Evolutionary conservation across 1,140 invertebrate species (phyloP), one percentile per base, ranked within the genome.

Genomic region (Drosophila athabasca): DNA sequence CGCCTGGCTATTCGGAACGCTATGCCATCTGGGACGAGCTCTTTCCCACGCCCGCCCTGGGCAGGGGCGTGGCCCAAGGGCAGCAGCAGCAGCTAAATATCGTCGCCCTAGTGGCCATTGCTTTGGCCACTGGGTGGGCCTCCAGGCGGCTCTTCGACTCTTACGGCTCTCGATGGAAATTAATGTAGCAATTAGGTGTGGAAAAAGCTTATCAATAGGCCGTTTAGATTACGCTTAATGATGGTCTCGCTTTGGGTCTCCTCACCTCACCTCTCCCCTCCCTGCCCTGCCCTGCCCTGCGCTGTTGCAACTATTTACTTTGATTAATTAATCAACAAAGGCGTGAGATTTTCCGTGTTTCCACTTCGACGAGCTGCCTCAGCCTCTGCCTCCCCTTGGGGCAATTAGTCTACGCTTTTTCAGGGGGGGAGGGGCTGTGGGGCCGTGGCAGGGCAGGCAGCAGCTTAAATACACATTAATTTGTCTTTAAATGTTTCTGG

Each of bases 51-150:
- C 24, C 59, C 2, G 31, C 52, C 73, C 39, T 9, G 6, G 19
- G 52, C 43, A 24, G 75, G 22, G 49, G 51, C 49, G 62, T 61
- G 26, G 55, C 15, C 57, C 52, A 49, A 15, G 48, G 46, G 26
- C 65, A 59, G 24, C 17, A 39, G 35, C 24, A 39, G 35, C 24
- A 39, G 35, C 35, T 13, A 39, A 39, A 39, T 4, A 39, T 71
- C 15, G 41, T 31, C 22, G 26, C 46, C 44, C 19, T 62, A 4
- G n/a, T 49, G 70, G 91, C 92, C 7, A 93, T 93, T 3, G 91
- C 90, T 3, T 84, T 88, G 4, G 78, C 92, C 4, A 90, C 92
- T 1, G 91, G 92, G 9, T 75, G 93, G 24, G 66, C 93, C 68
- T 59, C n/a, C 39, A 92, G 93, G 49, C 93, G 15, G 93, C 51